Evolutionary conservation across 2,888 invertebrate species (phyloP), one percentile per base, ranked within the genome.

Genomic region (Magallana nippona): DNA sequence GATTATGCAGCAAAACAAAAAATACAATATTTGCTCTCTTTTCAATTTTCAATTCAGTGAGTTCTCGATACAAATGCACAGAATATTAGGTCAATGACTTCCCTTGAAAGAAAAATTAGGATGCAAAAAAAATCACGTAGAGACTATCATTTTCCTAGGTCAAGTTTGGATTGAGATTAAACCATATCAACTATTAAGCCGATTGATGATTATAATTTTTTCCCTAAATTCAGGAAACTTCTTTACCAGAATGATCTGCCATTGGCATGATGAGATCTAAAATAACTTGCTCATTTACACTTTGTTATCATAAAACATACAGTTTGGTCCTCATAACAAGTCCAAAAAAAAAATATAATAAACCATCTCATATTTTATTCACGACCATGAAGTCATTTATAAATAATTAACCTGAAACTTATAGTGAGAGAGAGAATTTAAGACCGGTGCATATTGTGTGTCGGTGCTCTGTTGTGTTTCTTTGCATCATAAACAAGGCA

Each of bases 361-460:
- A 60, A 60, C 17, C 60, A 60, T 22, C 71, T 71, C 71, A 71
- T 71, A 32, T 44, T 71, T 32, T 71, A 71, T 71, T 22, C 71
- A 32, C 13, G 22, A 71, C 13, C 32, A 27, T 22, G 71, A 71
- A 32, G 71, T 15, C 71, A 32, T 71, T 71, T 27, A 71, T 71
- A 71, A 71, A 71, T 71, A 71, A 71, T 71, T 71, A 71, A 71
- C 71, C 71, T 71, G 27, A 32, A 71, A 27, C 27, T 71, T 22
- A 27, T 71, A 2, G 15, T 71, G 71, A 71, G 27, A 44, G 27
- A 44, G 44, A 44, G 44, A 44, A 44, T 44, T 44, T 44, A 44
- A 44, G 44, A 44, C 5, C 8, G 44, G 32, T 71, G 62, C 19
- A 15, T n/a, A n/a, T 71, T 71, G 32, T 71, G 63, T 44, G 44